Conservation (phyloP, 2,888 invertebrate genomes). For the Lingula anatina region DNA sequence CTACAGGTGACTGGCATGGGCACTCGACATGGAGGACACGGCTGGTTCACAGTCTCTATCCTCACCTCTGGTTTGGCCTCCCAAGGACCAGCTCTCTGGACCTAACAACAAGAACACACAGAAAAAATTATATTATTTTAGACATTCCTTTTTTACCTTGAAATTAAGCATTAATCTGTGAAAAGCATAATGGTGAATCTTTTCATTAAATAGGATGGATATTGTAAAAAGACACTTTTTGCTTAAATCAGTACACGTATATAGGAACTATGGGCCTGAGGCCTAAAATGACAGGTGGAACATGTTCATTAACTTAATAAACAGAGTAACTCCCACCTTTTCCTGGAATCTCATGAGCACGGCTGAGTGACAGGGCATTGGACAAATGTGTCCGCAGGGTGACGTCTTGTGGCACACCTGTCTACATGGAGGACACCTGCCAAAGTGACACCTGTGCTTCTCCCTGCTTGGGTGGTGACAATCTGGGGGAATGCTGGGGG, state of each 20-base stretch:
- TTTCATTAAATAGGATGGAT: too few relatives aligned
- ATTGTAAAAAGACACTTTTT: too few relatives aligned
- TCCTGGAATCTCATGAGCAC: constrained; percentile 33
- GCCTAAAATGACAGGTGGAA: background rate
- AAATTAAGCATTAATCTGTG: too few relatives aligned
- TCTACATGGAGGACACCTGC: constrained; percentile 69
- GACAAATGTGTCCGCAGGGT: constrained; percentile 41
- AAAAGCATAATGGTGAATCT: too few relatives aligned
- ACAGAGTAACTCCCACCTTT: constrained; percentile 22
- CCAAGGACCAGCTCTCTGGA: constrained; percentile 54
- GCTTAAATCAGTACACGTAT: too few relatives aligned
- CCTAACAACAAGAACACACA: too few relatives aligned
- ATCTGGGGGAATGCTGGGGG: constrained; percentile 64
- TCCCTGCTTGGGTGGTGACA: constrained; percentile 76
- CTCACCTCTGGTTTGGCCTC: constrained; percentile 38
- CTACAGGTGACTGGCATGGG: constrained; percentile 58
- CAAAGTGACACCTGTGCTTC: constrained; percentile 61
- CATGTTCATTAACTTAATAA: background rate
- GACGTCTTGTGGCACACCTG: constrained; percentile 62
- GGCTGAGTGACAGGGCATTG: constrained; percentile 39
- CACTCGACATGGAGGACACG: constrained; percentile 57
- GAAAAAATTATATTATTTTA: too few relatives aligned
- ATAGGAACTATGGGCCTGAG: too few relatives aligned
- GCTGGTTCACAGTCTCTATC: constrained; percentile 44
- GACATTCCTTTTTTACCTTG: too few relatives aligned